Percentiles rank a stretch among this genome's conserved stretches.
Conservation (phyloP, 2,888 invertebrate species). For the Epinotia bilunana region DNA sequence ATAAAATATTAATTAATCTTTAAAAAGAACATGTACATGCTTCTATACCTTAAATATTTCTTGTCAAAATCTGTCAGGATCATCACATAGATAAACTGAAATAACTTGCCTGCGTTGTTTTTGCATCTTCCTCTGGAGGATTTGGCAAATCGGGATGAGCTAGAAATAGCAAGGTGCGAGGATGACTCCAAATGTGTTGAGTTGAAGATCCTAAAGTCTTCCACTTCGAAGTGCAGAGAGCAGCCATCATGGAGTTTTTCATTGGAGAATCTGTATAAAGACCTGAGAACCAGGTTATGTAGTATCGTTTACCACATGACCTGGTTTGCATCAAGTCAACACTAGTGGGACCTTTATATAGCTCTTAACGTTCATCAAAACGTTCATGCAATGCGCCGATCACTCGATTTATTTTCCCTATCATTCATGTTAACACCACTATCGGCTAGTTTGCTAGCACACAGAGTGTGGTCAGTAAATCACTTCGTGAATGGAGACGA, state of each 20-base stretch:
- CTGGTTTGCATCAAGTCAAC: no score
- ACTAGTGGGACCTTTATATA: neutral
- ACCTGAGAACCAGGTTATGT: no score
- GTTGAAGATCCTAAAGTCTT: no score
- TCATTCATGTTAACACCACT: constrained; percentile 19
- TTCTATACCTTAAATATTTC: neutral
- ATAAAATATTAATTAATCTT: constrained; percentile 5
- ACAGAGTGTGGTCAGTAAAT: constrained; percentile 41
- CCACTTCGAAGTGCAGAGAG: no score
- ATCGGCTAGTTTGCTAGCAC: constrained; percentile 23
- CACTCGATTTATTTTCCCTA: constrained; percentile 2
- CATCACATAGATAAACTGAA: neutral
- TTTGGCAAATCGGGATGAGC: no score
- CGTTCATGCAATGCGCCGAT: neutral
- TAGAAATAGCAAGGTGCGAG: no score
- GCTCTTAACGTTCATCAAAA: neutral
- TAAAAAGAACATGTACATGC: neutral
- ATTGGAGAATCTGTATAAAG: no score
- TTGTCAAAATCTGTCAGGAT: neutral
- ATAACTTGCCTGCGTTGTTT: neutral
- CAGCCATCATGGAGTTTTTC: no score
- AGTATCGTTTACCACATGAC: no score
- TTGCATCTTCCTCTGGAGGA: neutral
- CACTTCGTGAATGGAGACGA: constrained; percentile 26
- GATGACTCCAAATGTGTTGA: no score